Evolutionary conservation across 2,113 vertebrate species (phyloP).

Genomic region (Rhipidura dahli): DNA sequence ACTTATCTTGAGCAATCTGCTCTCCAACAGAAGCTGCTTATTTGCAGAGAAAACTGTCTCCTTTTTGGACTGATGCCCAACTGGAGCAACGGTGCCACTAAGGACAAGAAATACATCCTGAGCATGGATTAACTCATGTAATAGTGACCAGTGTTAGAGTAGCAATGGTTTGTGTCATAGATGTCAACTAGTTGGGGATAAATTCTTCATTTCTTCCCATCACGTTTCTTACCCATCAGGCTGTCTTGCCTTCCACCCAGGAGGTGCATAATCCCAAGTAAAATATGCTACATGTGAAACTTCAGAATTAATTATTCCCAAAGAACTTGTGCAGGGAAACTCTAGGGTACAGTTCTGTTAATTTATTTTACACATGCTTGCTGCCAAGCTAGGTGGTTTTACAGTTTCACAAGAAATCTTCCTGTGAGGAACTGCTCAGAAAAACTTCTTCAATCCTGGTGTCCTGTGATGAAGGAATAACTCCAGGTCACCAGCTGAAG

Average conservation of each 20-base stretch:
- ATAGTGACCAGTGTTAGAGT: neutral
- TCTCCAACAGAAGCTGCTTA: constrained; percentile 39
- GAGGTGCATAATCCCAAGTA: neutral
- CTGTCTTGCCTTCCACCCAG: neutral
- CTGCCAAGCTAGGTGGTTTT: neutral
- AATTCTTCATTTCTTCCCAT: neutral
- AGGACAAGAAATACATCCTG: neutral
- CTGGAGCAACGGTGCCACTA: neutral
- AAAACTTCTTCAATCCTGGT: neutral
- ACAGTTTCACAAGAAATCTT: neutral
- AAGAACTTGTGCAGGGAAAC: neutral
- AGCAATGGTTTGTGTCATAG: neutral
- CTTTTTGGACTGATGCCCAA: constrained; percentile 1
- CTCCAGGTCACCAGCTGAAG: neutral
- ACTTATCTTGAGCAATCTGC: constrained; percentile 33
- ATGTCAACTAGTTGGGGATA: neutral
- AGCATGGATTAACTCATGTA: neutral
- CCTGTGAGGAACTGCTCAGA: neutral
- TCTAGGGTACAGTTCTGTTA: neutral
- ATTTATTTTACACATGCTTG: neutral
- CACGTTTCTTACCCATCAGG: neutral
- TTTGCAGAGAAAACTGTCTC: constrained; percentile 19
- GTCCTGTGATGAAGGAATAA: neutral
- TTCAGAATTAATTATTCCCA: neutral
- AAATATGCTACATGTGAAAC: neutral